Evolutionary conservation across 2,797 vertebrate species (phyloP).

Genomic region (Acipenser transmontanus): DNA sequence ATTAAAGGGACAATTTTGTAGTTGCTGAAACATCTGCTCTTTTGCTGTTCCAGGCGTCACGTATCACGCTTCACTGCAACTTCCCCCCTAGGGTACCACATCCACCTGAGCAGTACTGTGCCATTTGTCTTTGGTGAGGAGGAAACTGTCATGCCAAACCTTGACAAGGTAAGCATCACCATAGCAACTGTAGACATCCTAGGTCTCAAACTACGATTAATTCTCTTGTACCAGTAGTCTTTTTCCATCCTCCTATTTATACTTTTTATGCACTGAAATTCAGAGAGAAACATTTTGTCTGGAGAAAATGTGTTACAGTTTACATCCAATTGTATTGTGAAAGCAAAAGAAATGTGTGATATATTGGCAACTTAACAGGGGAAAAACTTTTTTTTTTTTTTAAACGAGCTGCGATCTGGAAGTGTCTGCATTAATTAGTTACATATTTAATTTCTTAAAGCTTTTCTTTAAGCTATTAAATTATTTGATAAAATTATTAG

Average conservation of each 20-base stretch:
- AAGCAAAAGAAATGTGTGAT: no score
- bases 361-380: no score
- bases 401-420: no score
- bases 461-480: no score
- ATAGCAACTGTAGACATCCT: slow-evolving; percentile 16
- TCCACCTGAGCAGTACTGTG: slow-evolving; percentile 72
- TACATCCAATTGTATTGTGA: no score
- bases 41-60: slow-evolving; percentile 60
- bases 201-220: neutral
- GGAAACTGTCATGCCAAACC: slow-evolving; percentile 65
- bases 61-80: slow-evolving; percentile 59
- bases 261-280: neutral
- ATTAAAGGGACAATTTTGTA: no score
- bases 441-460: no score
- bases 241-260: neutral
- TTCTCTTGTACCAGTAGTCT: neutral
- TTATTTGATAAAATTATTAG: no score
- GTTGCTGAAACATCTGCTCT: no score
- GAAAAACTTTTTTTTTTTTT: no score
- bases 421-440: no score
- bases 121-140: slow-evolving; percentile 79
- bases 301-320: neutral
- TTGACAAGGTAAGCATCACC: slow-evolving; percentile 63
- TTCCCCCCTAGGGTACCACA: slow-evolving; percentile 60
- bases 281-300: neutral